Evolutionary conservation across 1,140 invertebrate genomes (phyloP), one percentile per base, ranked within the genome.

Genomic region (Macrobrachium nipponense): DNA sequence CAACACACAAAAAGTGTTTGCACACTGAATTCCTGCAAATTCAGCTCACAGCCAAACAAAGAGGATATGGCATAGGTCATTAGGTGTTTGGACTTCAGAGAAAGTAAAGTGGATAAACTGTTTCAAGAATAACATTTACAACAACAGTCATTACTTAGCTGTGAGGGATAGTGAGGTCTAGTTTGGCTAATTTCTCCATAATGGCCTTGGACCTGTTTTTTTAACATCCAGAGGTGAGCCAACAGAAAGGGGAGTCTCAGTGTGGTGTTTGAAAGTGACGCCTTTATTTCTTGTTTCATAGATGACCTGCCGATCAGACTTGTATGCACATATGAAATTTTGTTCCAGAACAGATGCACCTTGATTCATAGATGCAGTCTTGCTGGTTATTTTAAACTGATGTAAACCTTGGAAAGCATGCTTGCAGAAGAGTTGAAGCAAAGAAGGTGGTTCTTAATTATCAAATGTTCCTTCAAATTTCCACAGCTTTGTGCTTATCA

Each of bases 161-260:
- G 44, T 81, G 70, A 1, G 66, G 17, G 61, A 80, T 20, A 27
- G 78, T 43, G 23, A 80, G 61, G 61, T 80, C 61, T 80, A 80
- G 27, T 43, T 43, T 1, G 10, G 14, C 78, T 27, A 80, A 23
- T 66, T 7, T 43, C 60, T 80, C 78, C 12, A 66, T 61, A 23
- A 80, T 15, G 18, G 36, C 7, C 78, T 80, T 80, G 7, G 78
- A 80, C 10, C 78, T 62, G 14, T 62, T 80, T 0, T 10, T 80
- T 80, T 80, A 5, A 80, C 36, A 17, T 80, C 61, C 3, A 64
- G 27, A 36, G 78, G 62, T 80, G 68, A 66, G 7, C 61, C 61
- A 5, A 80, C 78, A 80, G 5, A 62, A 10, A 81, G 12, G 20
- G 80, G 80, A 81, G 80, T 81, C 51, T 81, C 80, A 72, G 59